phyloP scores from a whole-genome alignment of 2,888 invertebrate species.

The Cantharis lateralis region DNA sequence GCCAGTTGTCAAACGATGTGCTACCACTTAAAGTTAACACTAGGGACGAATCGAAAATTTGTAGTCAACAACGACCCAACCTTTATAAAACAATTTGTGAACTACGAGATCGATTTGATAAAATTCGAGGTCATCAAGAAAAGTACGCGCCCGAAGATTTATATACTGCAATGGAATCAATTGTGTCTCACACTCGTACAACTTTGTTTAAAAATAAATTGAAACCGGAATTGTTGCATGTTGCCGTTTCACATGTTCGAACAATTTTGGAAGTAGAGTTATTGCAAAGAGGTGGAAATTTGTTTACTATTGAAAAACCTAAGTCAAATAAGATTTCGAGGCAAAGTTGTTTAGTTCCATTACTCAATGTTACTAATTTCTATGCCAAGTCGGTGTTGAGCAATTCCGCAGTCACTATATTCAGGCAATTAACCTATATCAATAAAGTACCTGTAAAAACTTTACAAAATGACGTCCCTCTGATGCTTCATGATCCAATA shows the following conservation, averaged over 20 bases:
- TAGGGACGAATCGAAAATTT: conserved; percentile 65
- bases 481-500: conserved; percentile 84
- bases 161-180: neutral
- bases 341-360: conserved; percentile 82
- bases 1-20: conserved; percentile 89
- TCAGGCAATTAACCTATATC: conserved; percentile 60
- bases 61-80: neutral
- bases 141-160: neutral
- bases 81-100: neutral
- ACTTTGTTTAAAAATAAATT: neutral
- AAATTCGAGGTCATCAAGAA: too few species aligned
- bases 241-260: conserved; percentile 62
- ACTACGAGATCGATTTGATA: neutral
- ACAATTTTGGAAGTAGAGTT: conserved; percentile 93
- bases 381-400: conserved; percentile 78
- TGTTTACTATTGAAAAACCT: conserved; percentile 55
- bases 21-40: conserved; percentile 79
- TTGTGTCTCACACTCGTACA: neutral
- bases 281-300: conserved; percentile 84
- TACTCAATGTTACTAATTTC: conserved; percentile 85
- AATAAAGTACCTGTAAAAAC: conserved; percentile 45
- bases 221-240: neutral
- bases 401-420: conserved; percentile 61
- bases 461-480: conserved; percentile 71
- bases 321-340: conserved; percentile 71